phyloP scores from a whole-genome alignment of 2,888 invertebrate genomes.

The Pseudanteris insignis region DNA sequence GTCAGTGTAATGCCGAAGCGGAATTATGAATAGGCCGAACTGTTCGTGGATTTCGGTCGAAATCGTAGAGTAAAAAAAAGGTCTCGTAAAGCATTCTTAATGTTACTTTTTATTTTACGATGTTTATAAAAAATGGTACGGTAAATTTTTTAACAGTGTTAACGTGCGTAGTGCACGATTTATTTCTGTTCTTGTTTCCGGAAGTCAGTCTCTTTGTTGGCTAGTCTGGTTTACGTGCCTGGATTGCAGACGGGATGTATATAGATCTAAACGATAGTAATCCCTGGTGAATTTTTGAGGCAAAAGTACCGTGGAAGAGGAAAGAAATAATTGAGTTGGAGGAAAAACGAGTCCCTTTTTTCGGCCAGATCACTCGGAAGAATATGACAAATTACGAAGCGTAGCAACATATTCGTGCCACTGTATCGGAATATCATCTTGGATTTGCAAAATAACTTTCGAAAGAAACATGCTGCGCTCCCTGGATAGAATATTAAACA shows the following conservation, averaged over 20 bases:
- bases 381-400: conserved; percentile 36
- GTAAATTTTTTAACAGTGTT: conserved; percentile 17
- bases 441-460: conserved; percentile 31
- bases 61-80: too few relatives aligned
- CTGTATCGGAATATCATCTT: conserved; percentile 26
- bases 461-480: conserved; percentile 13
- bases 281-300: conserved; percentile 43
- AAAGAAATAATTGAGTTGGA: conserved; percentile 33
- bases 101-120: too few relatives aligned
- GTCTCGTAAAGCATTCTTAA: too few relatives aligned
- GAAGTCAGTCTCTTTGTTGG: conserved; percentile 25
- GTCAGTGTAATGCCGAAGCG: too few relatives aligned
- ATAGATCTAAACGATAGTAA: conserved; percentile 33
- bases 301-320: conserved; percentile 15
- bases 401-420: conserved; percentile 8
- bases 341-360: conserved; percentile 24
- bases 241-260: conserved; percentile 30
- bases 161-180: conserved; percentile 23
- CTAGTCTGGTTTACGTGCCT: conserved; percentile 34
- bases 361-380: conserved; percentile 20
- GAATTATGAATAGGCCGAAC: too few relatives aligned
- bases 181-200: conserved; percentile 33
- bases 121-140: conserved; percentile 6
- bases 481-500: too few relatives aligned
- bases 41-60: too few relatives aligned